These are phyloP conservation scores for Acomys russatus DNA, from an alignment of 2,797 vertebrate species.

Conservation along the genomic window DNA sequence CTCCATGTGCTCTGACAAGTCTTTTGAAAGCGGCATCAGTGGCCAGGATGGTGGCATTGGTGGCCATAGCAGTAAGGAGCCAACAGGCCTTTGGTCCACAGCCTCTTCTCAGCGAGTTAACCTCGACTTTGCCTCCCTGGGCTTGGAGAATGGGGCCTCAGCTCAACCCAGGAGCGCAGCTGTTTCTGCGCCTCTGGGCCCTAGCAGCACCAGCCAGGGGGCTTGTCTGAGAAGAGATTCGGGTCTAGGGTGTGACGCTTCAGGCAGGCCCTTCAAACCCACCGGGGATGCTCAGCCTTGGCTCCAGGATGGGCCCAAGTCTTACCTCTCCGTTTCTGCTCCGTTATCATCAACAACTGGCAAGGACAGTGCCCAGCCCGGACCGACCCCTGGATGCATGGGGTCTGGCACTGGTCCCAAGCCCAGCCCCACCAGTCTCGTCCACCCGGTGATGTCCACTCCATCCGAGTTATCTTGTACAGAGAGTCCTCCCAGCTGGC, in stretches of 20 bases:
- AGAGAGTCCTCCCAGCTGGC: conserved; percentile 54
- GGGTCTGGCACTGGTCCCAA: conserved; percentile 62
- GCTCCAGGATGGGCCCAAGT: conserved; percentile 78
- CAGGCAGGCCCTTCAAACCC: neutral
- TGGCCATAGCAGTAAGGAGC: conserved; percentile 62
- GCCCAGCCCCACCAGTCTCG: conserved; percentile 43
- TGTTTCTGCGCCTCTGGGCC: conserved; percentile 57
- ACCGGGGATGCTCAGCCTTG: conserved; percentile 66
- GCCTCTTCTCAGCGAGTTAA: conserved; percentile 81
- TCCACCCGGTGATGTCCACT: conserved; percentile 48
- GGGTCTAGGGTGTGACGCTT: neutral
- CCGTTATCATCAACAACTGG: neutral
- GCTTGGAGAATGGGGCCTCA: conserved; percentile 74
- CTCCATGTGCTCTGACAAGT: conserved; percentile 36
- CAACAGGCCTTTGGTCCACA: conserved; percentile 81
- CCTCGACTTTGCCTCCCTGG: neutral
- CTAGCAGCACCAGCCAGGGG: conserved; percentile 37
- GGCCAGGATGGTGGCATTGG: conserved; percentile 75
- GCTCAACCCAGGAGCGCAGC: conserved; percentile 82
- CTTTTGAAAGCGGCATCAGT: conserved; percentile 57
- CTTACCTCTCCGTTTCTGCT: conserved; percentile 74
- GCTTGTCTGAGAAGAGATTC: conserved; percentile 64
- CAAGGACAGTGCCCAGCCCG: conserved; percentile 73
- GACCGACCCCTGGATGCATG: neutral
- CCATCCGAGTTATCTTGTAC: conserved; percentile 74